A percentile compares a stretch with the other conserved stretches of the same genome.
Evolutionary conservation across 2,797 vertebrate genomes (phyloP).

Genomic region (Spinus pinus): DNA sequence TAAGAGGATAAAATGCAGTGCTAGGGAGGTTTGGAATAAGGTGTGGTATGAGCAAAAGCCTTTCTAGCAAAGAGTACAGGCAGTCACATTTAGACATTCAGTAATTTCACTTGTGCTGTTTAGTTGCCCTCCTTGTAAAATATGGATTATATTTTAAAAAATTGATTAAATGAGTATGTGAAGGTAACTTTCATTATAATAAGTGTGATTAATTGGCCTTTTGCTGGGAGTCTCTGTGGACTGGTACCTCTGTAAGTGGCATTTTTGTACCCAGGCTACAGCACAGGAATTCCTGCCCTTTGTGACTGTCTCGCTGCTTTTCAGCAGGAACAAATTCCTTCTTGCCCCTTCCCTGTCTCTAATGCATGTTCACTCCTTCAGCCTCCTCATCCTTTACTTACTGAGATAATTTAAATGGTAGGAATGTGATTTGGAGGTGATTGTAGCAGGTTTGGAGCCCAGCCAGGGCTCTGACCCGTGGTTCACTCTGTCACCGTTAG

Average conservation of each 20-base stretch:
- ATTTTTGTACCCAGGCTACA: not conserved
- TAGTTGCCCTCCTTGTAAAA: not conserved
- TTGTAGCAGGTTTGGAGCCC: not conserved
- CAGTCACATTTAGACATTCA: not conserved
- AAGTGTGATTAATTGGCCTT: not conserved
- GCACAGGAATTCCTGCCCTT: not conserved
- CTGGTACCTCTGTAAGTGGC: not conserved
- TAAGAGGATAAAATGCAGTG: not conserved
- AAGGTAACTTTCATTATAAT: not conserved
- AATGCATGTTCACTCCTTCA: not conserved
- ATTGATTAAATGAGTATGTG: not conserved
- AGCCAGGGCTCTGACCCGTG: accelerated
- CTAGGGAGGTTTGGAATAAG: not conserved
- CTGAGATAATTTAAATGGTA: not conserved
- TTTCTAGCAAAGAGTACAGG: not conserved
- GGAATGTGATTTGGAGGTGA: not conserved
- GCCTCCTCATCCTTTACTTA: not conserved
- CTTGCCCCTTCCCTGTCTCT: not conserved
- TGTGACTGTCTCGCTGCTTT: not conserved
- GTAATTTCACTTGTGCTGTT: not conserved
- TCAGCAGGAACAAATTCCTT: not conserved
- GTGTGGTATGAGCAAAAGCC: not conserved
- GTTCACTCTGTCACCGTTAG: not conserved
- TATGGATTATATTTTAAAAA: not conserved
- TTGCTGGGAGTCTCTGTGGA: not conserved